Evolutionary conservation across 2,113 vertebrate species (phyloP).

Genomic region (Tretioscincus oriximinensis): DNA sequence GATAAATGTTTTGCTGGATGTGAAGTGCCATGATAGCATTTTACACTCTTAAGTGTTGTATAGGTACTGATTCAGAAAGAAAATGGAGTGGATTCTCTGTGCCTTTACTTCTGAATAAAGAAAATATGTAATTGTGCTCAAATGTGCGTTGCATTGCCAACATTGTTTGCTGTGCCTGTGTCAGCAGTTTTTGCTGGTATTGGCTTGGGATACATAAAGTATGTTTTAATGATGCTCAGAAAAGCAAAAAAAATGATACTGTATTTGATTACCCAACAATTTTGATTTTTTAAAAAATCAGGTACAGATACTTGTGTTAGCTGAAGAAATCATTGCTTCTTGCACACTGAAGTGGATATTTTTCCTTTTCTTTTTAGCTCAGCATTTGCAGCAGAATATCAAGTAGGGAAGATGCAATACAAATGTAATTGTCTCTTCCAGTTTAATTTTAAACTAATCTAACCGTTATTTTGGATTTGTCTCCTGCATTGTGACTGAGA

Average conservation of each 20-base stretch:
- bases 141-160: constrained; percentile 12
- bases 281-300: constrained; percentile 13
- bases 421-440: neutral
- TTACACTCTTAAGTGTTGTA: neutral
- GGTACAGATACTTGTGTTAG: accelerated
- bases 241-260: neutral
- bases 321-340: neutral
- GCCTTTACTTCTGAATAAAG: neutral
- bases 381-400: neutral
- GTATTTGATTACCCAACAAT: neutral
- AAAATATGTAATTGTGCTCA: neutral
- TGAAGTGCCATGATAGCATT: neutral
- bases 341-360: neutral
- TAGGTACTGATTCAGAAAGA: neutral
- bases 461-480: neutral
- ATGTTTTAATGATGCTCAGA: constrained; percentile 16
- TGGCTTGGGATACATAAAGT: constrained; percentile 17
- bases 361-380: neutral
- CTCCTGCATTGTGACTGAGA: neutral
- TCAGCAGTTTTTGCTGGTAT: constrained; percentile 36
- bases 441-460: neutral
- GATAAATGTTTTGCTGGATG: neutral
- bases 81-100: neutral
- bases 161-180: neutral
- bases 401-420: neutral